Conservation (phyloP, 2,888 invertebrate genomes). For the Orchestes rusci region DNA sequence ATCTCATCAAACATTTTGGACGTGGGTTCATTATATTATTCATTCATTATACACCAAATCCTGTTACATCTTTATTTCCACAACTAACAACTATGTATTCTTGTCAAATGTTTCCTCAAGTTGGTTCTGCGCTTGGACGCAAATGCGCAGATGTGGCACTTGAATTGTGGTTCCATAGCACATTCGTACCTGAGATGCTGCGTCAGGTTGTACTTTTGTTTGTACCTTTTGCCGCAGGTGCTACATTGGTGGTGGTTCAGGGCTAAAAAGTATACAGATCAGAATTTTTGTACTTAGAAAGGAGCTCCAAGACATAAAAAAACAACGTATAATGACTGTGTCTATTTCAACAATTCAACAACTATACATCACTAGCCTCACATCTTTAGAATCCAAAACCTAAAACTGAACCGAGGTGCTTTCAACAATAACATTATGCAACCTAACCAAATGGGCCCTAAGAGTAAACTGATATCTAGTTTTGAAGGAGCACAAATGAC, state of each 20-base stretch:
- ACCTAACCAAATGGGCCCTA: constrained; percentile 19
- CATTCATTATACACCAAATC: too few relatives aligned
- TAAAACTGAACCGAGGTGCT: constrained; percentile 18
- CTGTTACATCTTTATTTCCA: too few relatives aligned
- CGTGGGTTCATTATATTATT: too few relatives aligned
- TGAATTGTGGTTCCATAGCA: constrained; percentile 7
- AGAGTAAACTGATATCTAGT: constrained; percentile 22
- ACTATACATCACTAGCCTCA: too few relatives aligned
- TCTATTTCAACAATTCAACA: too few relatives aligned
- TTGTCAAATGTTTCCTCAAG: background rate
- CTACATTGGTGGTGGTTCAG: background rate
- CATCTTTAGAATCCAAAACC: too few relatives aligned
- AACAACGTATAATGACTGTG: too few relatives aligned
- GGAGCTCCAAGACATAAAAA: too few relatives aligned
- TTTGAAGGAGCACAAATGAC: constrained; percentile 23
- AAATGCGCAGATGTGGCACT: constrained; percentile 8
- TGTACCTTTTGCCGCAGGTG: constrained; percentile 21
- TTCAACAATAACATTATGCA: constrained; percentile 19
- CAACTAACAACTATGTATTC: too few relatives aligned
- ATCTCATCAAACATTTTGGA: too few relatives aligned
- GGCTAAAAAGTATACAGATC: too few relatives aligned
- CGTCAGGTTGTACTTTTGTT: constrained; percentile 21
- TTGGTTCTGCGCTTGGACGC: background rate
- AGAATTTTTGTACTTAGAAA: too few relatives aligned
- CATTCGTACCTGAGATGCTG: constrained; percentile 22